phyloP scores from a whole-genome alignment of 2,888 invertebrate genomes.

The Leuctra nigra region DNA sequence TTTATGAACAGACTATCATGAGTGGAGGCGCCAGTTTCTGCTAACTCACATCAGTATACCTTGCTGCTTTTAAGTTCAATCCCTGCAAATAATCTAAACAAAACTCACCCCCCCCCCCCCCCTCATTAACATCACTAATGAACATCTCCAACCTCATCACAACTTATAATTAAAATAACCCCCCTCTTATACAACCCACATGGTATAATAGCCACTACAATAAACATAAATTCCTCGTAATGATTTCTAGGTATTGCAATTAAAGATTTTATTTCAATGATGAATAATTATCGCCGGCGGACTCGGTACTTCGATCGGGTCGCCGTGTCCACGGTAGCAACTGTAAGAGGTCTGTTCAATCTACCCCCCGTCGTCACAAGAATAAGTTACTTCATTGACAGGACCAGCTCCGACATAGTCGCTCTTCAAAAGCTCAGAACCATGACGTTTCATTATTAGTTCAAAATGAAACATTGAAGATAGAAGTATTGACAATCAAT shows the following conservation, averaged over 20 bases:
- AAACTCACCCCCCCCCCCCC: too few relatives aligned
- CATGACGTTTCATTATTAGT: constrained; percentile 23
- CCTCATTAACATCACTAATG: too few relatives aligned
- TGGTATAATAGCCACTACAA: too few relatives aligned
- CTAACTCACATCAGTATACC: too few relatives aligned
- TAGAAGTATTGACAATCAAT: constrained; percentile 2
- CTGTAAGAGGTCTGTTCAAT: constrained; percentile 12
- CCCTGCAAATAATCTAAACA: too few relatives aligned
- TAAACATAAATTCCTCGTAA: constrained; percentile 1
- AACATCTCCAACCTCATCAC: too few relatives aligned
- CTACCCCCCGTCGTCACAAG: constrained; percentile 20
- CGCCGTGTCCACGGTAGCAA: constrained; percentile 16
- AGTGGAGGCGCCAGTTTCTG: too few relatives aligned
- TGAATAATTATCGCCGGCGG: not conserved
- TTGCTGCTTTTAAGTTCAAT: too few relatives aligned
- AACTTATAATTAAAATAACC: too few relatives aligned
- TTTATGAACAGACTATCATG: too few relatives aligned
- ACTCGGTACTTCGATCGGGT: not conserved
- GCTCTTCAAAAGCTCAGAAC: not conserved
- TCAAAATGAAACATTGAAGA: constrained; percentile 7
- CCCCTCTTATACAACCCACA: too few relatives aligned
- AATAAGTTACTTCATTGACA: constrained; percentile 18
- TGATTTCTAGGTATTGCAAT: constrained; percentile 3
- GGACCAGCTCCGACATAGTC: not conserved
- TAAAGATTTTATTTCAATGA: constrained; percentile 6